Evolutionary conservation across 2,888 invertebrate genomes (phyloP), one percentile per base, ranked within the genome.

Genomic region (Heliconius erato): DNA sequence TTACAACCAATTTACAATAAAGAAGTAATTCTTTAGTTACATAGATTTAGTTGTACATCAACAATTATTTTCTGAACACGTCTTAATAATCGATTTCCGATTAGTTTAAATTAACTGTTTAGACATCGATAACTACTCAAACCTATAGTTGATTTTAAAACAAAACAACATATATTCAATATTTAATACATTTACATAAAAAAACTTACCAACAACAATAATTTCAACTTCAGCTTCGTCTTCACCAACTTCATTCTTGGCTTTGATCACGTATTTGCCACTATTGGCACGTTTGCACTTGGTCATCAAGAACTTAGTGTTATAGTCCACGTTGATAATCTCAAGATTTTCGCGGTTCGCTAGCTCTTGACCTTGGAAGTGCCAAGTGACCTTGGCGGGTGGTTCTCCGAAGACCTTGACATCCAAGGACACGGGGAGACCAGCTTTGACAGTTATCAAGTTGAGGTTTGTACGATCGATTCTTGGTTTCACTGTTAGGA

Each of bases 361-460:
- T 65, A 98, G 88, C 87, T 97, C 97, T 86, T 93, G 91, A 77
- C 97, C 98, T 90, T 98, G 97, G 93, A 98, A 98, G 87, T 96
- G 96, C 99, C 99, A 99, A 23, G 97, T 98, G 67, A 99, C 98
- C 9, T 97, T 98, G 87, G 99, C 99, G 80, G 98, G 98, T 12
- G 99, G 99, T 94, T 99, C 99, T 84, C 99, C 99, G 90, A 98
- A 97, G 76, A 99, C 97, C 89, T 98, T 98, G 49, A 99, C 97
- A 92, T 99, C 99, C 84, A 99, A 95, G 40, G 97, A 97, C 74
- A 99, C 97, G 0, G 98, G 98, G 71, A 99, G 97, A 67, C 99
- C 99, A 84, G 98, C 97, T 93, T 99, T 99, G 69, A 99, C 97
- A 3, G 97, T 97, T 4, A 98, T 92, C n/a, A 97, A 97, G 89